Evolutionary conservation across 2,113 vertebrate genomes (phyloP), one percentile per base, ranked within the genome.

Genomic region (Anhinga rufa): DNA sequence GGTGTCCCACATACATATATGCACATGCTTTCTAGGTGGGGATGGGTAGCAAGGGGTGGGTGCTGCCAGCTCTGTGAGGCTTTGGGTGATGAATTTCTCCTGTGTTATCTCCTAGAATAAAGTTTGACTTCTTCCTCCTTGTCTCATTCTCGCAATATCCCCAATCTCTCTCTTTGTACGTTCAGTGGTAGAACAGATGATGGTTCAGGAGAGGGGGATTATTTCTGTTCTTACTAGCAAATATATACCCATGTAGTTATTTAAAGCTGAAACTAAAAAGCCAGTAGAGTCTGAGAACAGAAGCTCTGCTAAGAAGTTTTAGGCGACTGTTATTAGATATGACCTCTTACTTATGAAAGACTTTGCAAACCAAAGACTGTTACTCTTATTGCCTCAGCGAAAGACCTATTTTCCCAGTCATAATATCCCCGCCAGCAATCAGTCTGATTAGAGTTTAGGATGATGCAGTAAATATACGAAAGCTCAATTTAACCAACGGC

Each of bases 231-330:
- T 78, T 80, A 31, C 69, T 88, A 95, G 93, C 94, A 93, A 84
- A 95, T 89, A 54, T 60, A 80, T 80, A 82, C 52, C 78, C 61
- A 1, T 11, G 38, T 5, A 26, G 66, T 95, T 94, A 97, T 80
- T 97, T 94, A 96, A 97, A 97, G 75, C 68, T 91, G 79, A 71
- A 70, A 52, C 82, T 78, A 64, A 93, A 96, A 95, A 95, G 65
- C 84, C 89, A 40, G 86, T 77, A 48, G 91, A 4, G 8, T n/a
- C 86, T 54, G 82, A 82, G 95, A 95, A 92, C 65, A 93, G 93
- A 92, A 96, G 94, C 76, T 81, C 94, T 64, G 71, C 91, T 97
- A 86, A 96, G 97, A 97, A 97, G 95, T 97, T 97, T 96, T 97
- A 98, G 97, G 82, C 91, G 97, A 97, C 95, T 61, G 14, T 96